These are phyloP conservation scores for Glossosoma conforme DNA, from an alignment of 1,140 invertebrate species.

Conservation along the genomic window DNA sequence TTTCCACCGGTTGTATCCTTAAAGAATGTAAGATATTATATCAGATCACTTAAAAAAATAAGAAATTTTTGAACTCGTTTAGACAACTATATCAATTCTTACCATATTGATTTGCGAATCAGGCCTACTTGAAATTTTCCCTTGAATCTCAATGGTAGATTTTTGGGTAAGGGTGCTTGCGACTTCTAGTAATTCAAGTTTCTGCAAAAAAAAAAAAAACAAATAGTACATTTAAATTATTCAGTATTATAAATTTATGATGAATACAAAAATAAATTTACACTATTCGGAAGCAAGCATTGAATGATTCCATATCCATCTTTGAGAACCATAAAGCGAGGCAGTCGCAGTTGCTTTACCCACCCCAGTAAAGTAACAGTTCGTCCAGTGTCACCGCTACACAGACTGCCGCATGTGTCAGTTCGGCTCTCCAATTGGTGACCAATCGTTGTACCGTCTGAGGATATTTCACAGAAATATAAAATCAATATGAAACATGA, in stretches of 20 bases:
- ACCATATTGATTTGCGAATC: constrained; percentile 19
- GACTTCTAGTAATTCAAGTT: constrained; percentile 13
- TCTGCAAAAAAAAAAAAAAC: constrained; percentile 22
- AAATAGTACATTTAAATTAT: constrained; percentile 26
- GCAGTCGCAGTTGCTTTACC: constrained; percentile 59
- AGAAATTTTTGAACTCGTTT: no score
- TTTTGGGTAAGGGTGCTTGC: constrained; percentile 22
- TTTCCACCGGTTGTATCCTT: no score
- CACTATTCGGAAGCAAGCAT: constrained; percentile 56
- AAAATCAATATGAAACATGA: constrained; percentile 1
- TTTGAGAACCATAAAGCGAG: constrained; percentile 63
- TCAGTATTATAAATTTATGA: constrained; percentile 8
- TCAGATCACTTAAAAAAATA: no score
- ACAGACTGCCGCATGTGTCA: constrained; percentile 70
- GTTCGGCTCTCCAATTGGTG: constrained; percentile 48
- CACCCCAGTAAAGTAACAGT: constrained; percentile 69
- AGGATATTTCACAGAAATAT: not conserved
- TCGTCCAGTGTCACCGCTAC: constrained; percentile 54
- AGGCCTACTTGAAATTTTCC: constrained; percentile 38
- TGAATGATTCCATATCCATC: constrained; percentile 75
- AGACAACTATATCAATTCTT: constrained; percentile 5
- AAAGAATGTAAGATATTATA: no score
- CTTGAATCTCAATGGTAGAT: constrained; percentile 38
- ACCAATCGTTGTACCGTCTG: constrained; percentile 9
- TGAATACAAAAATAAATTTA: constrained; percentile 34